A percentile compares a stretch with the other conserved stretches of the same genome.
Evolutionary conservation across 1,140 invertebrate genomes (phyloP).

Genomic region (Diorhabda elongata): DNA sequence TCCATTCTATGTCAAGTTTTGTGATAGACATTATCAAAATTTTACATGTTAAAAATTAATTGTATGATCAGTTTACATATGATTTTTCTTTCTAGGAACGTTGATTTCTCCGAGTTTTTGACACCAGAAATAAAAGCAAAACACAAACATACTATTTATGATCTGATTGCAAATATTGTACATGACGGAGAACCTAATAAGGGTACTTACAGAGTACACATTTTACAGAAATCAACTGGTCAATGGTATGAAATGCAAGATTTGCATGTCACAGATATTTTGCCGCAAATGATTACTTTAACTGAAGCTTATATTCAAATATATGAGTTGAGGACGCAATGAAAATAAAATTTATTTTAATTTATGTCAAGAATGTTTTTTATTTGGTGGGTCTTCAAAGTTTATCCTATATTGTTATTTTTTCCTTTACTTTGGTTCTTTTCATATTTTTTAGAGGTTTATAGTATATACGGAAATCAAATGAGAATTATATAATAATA

Average conservation of each 20-base stretch:
- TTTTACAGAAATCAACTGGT: conserved; percentile 87
- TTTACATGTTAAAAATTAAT: background rate
- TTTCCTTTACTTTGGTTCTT: no score
- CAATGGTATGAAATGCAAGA: conserved; percentile 97
- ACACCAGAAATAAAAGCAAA: conserved; percentile 75
- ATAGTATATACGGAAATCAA: no score
- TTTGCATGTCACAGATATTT: conserved; percentile 95
- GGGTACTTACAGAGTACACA: conserved; percentile 93
- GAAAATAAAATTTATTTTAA: background rate
- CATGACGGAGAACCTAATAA: conserved; percentile 95
- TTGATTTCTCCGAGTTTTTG: conserved; percentile 96
- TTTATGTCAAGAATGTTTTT: no score
- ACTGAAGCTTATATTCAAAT: conserved; percentile 98
- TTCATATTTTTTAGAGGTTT: no score
- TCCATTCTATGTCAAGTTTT: no score
- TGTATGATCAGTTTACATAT: conserved; percentile 17
- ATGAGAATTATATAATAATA: no score
- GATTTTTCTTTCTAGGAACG: conserved; percentile 64
- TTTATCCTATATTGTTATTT: no score
- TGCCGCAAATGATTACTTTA: conserved; percentile 98
- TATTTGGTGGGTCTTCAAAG: no score
- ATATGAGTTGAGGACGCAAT: conserved; percentile 54
- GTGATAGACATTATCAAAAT: no score
- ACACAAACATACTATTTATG: conserved; percentile 82
- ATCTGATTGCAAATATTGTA: conserved; percentile 96